phyloP scores from a whole-genome alignment of 2,113 vertebrate species.

The Phrynocephalus versicolor region DNA sequence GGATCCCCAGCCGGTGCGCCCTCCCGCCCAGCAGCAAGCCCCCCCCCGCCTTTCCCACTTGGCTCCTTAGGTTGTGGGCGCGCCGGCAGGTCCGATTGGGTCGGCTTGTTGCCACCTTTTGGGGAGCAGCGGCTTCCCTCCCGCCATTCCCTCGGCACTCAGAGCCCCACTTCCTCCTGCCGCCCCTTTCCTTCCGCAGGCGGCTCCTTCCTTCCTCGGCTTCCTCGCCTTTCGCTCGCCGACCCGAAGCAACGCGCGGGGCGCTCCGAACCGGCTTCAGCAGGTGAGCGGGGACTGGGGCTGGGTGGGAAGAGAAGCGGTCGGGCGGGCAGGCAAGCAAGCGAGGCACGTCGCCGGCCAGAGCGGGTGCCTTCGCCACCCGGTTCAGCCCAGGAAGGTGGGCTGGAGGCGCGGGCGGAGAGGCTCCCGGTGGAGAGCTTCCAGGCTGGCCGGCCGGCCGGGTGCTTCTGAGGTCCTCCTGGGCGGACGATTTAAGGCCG shows the following conservation, averaged over 20 bases:
- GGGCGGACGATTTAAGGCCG: no score
- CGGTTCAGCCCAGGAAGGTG: background rate
- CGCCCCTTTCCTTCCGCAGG: background rate
- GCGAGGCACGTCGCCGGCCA: background rate
- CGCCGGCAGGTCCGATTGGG: slow-evolving; percentile 31
- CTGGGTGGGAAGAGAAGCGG: background rate
- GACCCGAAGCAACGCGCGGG: background rate
- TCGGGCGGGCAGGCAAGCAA: no score
- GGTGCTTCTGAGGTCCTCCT: no score
- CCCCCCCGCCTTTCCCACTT: no score
- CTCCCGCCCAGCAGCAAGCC: no score
- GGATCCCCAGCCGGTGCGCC: no score
- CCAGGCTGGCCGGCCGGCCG: no score
- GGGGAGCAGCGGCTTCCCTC: slow-evolving; percentile 6
- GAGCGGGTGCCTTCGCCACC: background rate
- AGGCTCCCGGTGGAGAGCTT: no score
- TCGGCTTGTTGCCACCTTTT: background rate
- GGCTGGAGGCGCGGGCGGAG: background rate
- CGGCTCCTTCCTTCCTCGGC: background rate
- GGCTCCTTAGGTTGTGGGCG: no score
- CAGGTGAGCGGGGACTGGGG: no score
- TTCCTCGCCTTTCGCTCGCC: no score
- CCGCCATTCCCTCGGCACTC: background rate
- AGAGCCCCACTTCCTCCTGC: background rate
- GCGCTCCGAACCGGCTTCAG: fast-evolving